A percentile compares a stretch with the other conserved stretches of the same genome.
Evolutionary conservation across 2,888 invertebrate species (phyloP).

Genomic region (Apamea sordens): DNA sequence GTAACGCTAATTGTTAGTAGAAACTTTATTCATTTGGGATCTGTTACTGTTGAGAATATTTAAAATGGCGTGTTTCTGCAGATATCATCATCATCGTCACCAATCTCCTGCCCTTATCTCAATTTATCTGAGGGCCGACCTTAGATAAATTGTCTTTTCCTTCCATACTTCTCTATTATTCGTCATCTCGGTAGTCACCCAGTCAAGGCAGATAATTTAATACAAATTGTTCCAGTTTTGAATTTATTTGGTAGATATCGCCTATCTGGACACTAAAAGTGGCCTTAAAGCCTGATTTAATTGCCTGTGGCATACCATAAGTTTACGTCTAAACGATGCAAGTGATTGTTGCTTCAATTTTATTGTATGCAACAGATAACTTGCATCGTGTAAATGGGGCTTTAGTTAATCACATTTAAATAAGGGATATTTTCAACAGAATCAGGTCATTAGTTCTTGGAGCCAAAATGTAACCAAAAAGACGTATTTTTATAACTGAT

Average conservation of each 20-base stretch:
- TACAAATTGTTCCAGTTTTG: neutral
- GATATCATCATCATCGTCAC: too few species aligned
- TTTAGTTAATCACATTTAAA: neutral
- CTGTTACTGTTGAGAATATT: slow-evolving; percentile 53
- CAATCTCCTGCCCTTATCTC: too few species aligned
- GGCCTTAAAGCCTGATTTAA: neutral
- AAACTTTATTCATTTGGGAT: slow-evolving; percentile 28
- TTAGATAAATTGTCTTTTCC: too few species aligned
- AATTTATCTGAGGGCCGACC: too few species aligned
- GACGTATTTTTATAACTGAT: slow-evolving; percentile 79
- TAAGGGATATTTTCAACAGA: slow-evolving; percentile 59
- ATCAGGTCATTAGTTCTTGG: slow-evolving; percentile 59
- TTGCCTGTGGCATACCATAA: neutral
- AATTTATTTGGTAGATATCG: neutral
- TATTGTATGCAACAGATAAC: neutral
- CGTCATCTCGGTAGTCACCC: too few species aligned
- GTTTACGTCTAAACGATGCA: neutral
- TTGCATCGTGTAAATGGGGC: neutral
- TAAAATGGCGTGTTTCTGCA: neutral
- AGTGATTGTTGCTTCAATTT: neutral
- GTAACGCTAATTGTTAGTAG: slow-evolving; percentile 29
- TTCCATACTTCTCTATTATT: too few species aligned
- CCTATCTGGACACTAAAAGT: neutral
- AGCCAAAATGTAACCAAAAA: slow-evolving; percentile 84
- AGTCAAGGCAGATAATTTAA: neutral